phyloP scores from a whole-genome alignment of 2,888 invertebrate genomes.

The Drosophila borealis region DNA sequence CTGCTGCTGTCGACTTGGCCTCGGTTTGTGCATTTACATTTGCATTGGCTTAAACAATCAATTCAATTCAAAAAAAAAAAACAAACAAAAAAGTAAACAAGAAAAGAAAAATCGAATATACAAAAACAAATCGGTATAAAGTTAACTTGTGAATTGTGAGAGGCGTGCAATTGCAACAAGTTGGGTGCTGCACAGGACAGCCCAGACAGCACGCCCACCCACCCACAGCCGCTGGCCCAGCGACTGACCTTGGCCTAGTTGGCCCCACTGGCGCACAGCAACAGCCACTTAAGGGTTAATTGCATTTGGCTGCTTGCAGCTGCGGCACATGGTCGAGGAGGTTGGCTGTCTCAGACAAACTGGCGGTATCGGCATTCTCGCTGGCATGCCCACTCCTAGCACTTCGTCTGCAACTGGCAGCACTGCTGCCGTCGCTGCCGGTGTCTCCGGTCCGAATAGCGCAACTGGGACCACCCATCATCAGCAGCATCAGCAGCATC shows the following conservation, averaged over 20 bases:
- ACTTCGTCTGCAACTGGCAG: conserved; percentile 34
- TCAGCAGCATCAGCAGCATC: conserved; percentile 24
- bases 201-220: background rate
- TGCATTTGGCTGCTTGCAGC: conserved; percentile 21
- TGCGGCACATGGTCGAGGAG: conserved; percentile 70
- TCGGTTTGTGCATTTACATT: background rate
- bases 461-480: conserved; percentile 32
- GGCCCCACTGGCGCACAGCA: conserved; percentile 36
- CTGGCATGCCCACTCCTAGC: conserved; percentile 65
- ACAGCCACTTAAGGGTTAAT: conserved; percentile 30
- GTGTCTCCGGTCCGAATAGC: conserved; percentile 10
- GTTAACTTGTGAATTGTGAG: background rate
- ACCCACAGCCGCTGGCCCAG: conserved; percentile 4
- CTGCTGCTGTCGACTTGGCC: conserved; percentile 15
- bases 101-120: background rate
- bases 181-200: conserved; percentile 2
- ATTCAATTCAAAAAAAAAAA: background rate
- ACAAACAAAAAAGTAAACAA: no score
- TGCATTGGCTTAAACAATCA: background rate
- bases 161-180: conserved; percentile 26
- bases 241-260: conserved; percentile 63
- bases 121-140: background rate
- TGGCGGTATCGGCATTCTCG: conserved; percentile 52
- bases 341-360: conserved; percentile 73
- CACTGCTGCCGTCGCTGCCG: conserved; percentile 17